Evolutionary conservation across 2,797 vertebrate species (phyloP), one percentile per base, ranked within the genome.

Genomic region (Argyrosomus regius): DNA sequence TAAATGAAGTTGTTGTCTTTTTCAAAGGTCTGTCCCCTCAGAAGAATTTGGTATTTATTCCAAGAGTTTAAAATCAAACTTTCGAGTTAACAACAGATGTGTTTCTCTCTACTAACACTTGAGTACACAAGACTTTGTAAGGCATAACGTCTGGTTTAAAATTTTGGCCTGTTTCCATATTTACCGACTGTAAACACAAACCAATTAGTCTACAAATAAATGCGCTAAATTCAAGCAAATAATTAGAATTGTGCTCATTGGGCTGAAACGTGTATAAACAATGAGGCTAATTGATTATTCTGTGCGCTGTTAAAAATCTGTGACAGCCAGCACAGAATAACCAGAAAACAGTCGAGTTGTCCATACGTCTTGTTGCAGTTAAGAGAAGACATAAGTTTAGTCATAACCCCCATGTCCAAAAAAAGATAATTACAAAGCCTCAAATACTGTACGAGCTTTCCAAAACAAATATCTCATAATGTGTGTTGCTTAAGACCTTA

Each of bases 191-290:
- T 31, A 61, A 35, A 43, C 26, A 58, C 58, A 35, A 77, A 31
- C 13, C 56, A 75, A 81, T 76, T 56, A 79, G 28, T 78, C 43
- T 17, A 62, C 62, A 63, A 86, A 82, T 41, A 75, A 28, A 24
- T 22, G 39, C 1, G 31, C 12, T 53, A 63, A 79, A 45, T 17
- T 28, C n/a, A 17, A 57, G 46, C 39, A 65, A 80, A 77, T 71
- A 43, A 78, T 48, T 43, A 39, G 9, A 85, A 64, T 26, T 14
- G 16, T 39, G 70, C 49, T 85, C 59, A 45, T 1, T 63, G 57
- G 49, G 39, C 12, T 77, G 26, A 76, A 80, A 72, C 26, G 1
- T 57, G n/a, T n/a, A 64, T 16, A 62, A 75, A 72, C 62, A 71
- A 58, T 52, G 1, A 58, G 20, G 41, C 31, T 24, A 24, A 74